Percentiles rank a stretch among this genome's conserved stretches.
phyloP scores from a whole-genome alignment of 2,113 vertebrate genomes.

The Erpornis zantholeuca region DNA sequence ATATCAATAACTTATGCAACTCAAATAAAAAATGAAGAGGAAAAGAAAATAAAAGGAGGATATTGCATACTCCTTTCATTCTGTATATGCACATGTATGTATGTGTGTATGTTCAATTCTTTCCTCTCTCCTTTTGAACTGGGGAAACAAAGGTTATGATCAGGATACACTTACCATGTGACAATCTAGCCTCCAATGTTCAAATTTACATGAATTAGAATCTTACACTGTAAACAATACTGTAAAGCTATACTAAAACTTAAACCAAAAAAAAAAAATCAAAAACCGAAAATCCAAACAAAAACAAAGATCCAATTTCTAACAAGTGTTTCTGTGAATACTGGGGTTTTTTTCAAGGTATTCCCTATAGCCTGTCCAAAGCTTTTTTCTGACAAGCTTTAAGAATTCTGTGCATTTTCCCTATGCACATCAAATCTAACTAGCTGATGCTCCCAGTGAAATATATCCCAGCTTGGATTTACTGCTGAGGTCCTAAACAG shows the following conservation, averaged over 20 bases:
- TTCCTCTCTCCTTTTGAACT: background rate
- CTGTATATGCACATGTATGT: accelerated
- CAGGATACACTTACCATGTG: background rate
- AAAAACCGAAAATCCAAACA: background rate
- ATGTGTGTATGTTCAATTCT: background rate
- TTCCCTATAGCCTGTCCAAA: background rate
- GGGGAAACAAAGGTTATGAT: background rate
- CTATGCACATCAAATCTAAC: background rate
- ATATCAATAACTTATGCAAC: background rate
- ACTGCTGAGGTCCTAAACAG: background rate
- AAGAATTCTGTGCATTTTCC: background rate
- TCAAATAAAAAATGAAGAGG: background rate
- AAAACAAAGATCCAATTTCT: background rate
- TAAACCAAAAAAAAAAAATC: background rate
- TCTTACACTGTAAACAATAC: background rate
- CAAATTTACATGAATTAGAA: background rate
- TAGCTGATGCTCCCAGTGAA: background rate
- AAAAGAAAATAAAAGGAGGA: background rate
- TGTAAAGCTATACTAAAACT: background rate
- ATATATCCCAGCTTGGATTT: background rate
- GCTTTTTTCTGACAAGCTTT: background rate
- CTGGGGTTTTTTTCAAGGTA: background rate
- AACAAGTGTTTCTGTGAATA: no score
- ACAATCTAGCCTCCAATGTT: background rate
- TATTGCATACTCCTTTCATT: background rate